A percentile compares a stretch with the other conserved stretches of the same genome.
Evolutionary conservation across 2,888 invertebrate species (phyloP).

Genomic region (Heliconius erato): DNA sequence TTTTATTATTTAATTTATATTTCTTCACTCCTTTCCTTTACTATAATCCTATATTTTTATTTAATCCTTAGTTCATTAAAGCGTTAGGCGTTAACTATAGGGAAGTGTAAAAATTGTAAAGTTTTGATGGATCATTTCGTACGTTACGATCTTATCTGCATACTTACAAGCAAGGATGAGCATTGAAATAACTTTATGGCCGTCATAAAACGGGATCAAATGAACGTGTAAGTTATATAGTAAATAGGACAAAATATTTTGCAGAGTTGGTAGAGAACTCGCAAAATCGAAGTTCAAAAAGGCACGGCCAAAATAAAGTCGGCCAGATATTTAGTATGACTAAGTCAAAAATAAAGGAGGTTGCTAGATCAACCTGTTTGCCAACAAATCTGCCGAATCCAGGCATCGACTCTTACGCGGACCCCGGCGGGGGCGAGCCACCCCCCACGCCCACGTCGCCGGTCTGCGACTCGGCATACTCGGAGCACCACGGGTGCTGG

Average conservation of each 20-base stretch:
- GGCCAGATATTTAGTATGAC: constrained; percentile 57
- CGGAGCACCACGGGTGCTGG: constrained; percentile 82
- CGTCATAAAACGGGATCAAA: constrained; percentile 49
- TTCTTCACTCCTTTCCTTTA: constrained; percentile 71
- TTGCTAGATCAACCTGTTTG: constrained; percentile 59
- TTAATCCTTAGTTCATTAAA: constrained; percentile 54
- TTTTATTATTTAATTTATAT: constrained; percentile 63
- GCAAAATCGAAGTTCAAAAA: constrained; percentile 54
- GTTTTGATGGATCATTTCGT: constrained; percentile 53
- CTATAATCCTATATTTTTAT: constrained; percentile 65
- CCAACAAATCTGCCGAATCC: constrained; percentile 62
- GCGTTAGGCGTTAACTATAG: constrained; percentile 59
- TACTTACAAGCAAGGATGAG: constrained; percentile 54
- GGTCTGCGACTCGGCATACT: constrained; percentile 82
- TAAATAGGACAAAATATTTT: constrained; percentile 56
- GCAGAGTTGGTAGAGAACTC: constrained; percentile 57
- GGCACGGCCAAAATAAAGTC: constrained; percentile 54
- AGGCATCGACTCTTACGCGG: constrained; percentile 82
- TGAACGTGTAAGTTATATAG: constrained; percentile 48
- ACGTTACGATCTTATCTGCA: constrained; percentile 50
- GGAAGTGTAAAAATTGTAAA: constrained; percentile 37
- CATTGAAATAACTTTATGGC: constrained; percentile 61
- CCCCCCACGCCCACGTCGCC: constrained; percentile 82
- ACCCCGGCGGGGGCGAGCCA: constrained; percentile 81
- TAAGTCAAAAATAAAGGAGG: constrained; percentile 59